phyloP scores from a whole-genome alignment of 2,888 invertebrate species.

The Cistogaster globosa region DNA sequence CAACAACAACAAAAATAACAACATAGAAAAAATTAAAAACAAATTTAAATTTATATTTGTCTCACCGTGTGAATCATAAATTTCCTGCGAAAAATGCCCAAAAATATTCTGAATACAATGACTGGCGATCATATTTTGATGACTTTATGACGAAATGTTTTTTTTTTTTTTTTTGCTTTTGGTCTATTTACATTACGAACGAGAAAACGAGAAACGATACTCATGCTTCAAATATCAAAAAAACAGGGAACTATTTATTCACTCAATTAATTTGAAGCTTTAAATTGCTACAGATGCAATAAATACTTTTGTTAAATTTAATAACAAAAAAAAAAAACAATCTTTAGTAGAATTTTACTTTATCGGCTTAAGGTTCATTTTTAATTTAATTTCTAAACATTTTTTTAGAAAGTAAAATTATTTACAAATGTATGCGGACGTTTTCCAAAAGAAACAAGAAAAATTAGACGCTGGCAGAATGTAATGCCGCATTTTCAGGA shows the following conservation, averaged over 20 bases:
- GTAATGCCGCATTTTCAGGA: too few relatives aligned
- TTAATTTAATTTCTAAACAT: too few relatives aligned
- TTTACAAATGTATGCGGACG: too few relatives aligned
- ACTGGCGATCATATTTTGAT: constrained; percentile 26
- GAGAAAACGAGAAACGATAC: background rate
- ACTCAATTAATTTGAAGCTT: too few relatives aligned
- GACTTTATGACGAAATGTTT: constrained; percentile 33
- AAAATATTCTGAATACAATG: constrained; percentile 37
- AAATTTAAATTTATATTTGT: constrained; percentile 41
- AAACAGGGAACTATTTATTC: too few relatives aligned
- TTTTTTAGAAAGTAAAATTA: too few relatives aligned
- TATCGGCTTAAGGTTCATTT: too few relatives aligned
- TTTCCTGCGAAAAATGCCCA: constrained; percentile 64
- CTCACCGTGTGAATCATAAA: constrained; percentile 66
- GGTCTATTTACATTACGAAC: background rate
- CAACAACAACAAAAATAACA: background rate
- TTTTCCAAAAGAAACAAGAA: too few relatives aligned
- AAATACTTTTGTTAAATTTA: background rate
- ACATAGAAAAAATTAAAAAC: background rate
- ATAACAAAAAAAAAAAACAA: background rate
- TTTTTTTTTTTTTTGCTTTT: background rate
- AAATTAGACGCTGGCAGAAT: too few relatives aligned
- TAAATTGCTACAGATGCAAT: too few relatives aligned
- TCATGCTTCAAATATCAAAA: too few relatives aligned
- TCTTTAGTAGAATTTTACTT: too few relatives aligned